Conservation (phyloP, 2,113 vertebrate species). For the Calidris pugnax region DNA sequence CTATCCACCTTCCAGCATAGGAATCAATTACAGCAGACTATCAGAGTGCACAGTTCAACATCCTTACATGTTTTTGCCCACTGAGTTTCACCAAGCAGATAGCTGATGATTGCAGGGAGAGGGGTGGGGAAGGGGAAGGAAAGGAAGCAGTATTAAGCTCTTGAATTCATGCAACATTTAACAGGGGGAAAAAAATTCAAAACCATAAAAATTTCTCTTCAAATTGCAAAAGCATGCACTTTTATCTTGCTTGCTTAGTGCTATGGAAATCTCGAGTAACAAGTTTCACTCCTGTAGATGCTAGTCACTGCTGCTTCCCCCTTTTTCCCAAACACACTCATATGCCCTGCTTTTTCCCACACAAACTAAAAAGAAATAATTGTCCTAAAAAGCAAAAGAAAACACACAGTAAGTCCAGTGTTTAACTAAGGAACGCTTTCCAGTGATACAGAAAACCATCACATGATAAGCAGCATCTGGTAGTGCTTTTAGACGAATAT, state of each 20-base stretch:
- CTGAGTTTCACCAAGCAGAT: neutral
- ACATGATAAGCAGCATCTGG: slow-evolving; percentile 54
- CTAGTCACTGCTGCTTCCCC: neutral
- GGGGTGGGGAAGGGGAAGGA: too few relatives aligned
- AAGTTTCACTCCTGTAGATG: neutral
- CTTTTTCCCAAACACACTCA: neutral
- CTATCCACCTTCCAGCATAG: neutral
- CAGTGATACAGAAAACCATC: slow-evolving; percentile 42
- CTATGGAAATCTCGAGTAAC: neutral
- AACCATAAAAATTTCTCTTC: neutral
- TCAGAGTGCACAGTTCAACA: neutral
- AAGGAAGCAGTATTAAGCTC: neutral
- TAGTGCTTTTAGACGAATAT: slow-evolving; percentile 1
- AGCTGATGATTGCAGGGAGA: neutral
- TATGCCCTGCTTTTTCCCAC: slow-evolving; percentile 39
- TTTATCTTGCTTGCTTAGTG: neutral
- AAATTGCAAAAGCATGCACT: neutral
- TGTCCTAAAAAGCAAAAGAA: slow-evolving; percentile 27
- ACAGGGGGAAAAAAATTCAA: neutral
- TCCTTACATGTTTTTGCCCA: neutral
- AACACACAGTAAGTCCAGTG: slow-evolving; percentile 28
- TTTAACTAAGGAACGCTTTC: neutral
- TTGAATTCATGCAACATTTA: neutral
- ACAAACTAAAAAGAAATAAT: slow-evolving; percentile 39
- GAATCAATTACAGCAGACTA: neutral